Percentiles rank a stretch among this genome's conserved stretches.
Evolutionary conservation across 2,888 invertebrate species (phyloP).

Genomic region (Drosophila kanekoi): DNA sequence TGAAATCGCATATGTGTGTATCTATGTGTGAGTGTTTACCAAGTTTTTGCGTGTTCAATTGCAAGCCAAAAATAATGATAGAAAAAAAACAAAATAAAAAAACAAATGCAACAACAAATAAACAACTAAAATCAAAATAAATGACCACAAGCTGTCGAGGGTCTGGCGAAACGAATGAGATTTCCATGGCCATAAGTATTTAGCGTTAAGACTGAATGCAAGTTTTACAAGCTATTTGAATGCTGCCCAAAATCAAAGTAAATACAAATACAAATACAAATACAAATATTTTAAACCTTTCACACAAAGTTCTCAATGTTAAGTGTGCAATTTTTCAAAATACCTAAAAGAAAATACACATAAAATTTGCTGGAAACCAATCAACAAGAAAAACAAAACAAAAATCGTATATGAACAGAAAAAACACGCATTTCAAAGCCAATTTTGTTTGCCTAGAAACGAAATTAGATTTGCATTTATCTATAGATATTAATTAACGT

Average conservation of each 20-base stretch:
- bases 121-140: conserved; percentile 13
- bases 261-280: neutral
- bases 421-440: conserved; percentile 11
- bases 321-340: conserved; percentile 43
- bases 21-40: conserved; percentile 25
- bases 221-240: conserved; percentile 21
- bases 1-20: conserved; percentile 33
- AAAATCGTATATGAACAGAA: neutral
- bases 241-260: conserved; percentile 6
- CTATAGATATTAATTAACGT: conserved; percentile 14
- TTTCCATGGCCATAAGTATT: conserved; percentile 38
- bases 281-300: conserved; percentile 9
- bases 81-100: conserved; percentile 9
- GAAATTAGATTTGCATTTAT: conserved; percentile 29
- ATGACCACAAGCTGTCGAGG: neutral
- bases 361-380: conserved; percentile 26
- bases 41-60: conserved; percentile 36
- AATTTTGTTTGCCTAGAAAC: conserved; percentile 34
- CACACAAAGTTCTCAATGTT: conserved; percentile 47
- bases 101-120: conserved; percentile 4
- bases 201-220: conserved; percentile 62
- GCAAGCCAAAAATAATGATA: conserved; percentile 29
- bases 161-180: neutral
- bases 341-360: conserved; percentile 16
- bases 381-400: conserved; percentile 8